Conservation (phyloP, 2,888 invertebrate species). For the Hirtodrosophila trivittata region DNA sequence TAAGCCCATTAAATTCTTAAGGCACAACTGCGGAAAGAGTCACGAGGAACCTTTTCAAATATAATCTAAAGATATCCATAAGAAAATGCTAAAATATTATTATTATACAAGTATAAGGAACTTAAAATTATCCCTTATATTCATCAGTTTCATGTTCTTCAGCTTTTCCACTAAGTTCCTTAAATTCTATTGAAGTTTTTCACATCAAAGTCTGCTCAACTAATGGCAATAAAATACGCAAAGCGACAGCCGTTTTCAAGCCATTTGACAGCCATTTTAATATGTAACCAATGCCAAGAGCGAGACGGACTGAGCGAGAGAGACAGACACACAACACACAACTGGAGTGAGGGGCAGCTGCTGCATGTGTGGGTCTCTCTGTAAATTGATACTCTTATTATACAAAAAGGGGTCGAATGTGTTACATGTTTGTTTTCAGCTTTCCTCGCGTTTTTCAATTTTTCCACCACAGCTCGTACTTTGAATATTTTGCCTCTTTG, state of each 20-base stretch:
- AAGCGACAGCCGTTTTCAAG: constrained; percentile 66
- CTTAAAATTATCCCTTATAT: no score
- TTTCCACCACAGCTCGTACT: constrained; percentile 7
- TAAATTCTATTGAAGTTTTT: no score
- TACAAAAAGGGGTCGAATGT: constrained; percentile 70
- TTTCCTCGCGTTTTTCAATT: constrained; percentile 22
- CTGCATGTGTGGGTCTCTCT: constrained; percentile 32
- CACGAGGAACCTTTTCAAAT: neutral
- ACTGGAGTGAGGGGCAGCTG: constrained; percentile 21
- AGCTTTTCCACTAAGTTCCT: no score
- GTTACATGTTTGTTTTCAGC: constrained; percentile 46
- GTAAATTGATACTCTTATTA: constrained; percentile 46
- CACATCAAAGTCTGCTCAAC: no score
- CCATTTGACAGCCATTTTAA: constrained; percentile 70
- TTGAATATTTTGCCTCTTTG: constrained; percentile 6
- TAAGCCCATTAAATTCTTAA: constrained; percentile 53
- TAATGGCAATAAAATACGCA: constrained; percentile 41
- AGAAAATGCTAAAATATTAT: neutral
- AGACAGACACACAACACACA: neutral
- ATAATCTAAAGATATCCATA: neutral
- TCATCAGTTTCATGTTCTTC: no score
- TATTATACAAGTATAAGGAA: no score
- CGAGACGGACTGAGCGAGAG: constrained; percentile 4
- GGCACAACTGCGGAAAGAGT: constrained; percentile 11
- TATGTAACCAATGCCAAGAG: constrained; percentile 57